Evolutionary conservation across 2,797 vertebrate species (phyloP), one percentile per base, ranked within the genome.

Genomic region (Rhinophrynus dorsalis): DNA sequence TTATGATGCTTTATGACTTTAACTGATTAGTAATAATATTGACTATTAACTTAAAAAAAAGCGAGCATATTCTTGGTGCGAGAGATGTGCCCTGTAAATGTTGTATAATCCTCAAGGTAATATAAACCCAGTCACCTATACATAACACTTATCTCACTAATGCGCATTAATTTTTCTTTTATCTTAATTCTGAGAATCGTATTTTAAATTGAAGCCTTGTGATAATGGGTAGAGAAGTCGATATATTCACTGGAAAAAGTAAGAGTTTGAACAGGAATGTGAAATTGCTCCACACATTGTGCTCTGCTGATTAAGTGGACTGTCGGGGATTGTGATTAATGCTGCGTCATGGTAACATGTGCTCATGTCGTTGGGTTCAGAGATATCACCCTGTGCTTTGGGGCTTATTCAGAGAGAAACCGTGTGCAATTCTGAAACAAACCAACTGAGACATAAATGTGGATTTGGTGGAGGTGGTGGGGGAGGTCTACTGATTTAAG

Each of bases 341-440:
- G 56, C 67, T 52, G 33, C 32, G 67, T 68, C 67, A 68, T 21
- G 4, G 29, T n/a, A 30, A 30, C 29, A 4, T n/a, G 4, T 30
- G 9, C 29, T 4, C 29, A 30, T 30, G 29, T 30, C 29, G 9
- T 30, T 30, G 29, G 29, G 29, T 30, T 30, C 29, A 30, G 9
- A 30, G 9, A 30, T 30, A 30, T 30, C 29, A 30, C 9, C 29
- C 29, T 4, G 29, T 30, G 4, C 29, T 30, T 30, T 4, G 29
- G 4, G 4, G 9, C 4, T 4, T 30, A 9, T 30, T 30, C 29
- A 30, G 29, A 4, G 4, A 4, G 29, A 4, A 4, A 4, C 4
- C 29, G 4, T 4, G 4, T 30, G 29, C 29, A 30, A 30, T 4
- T 4, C 9, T 30, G 9, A 4, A 30, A 30, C 29, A 30, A 30